These are phyloP conservation scores for Drosophila antonietae DNA, from an alignment of 2,888 invertebrate genomes.

Conservation along the genomic window DNA sequence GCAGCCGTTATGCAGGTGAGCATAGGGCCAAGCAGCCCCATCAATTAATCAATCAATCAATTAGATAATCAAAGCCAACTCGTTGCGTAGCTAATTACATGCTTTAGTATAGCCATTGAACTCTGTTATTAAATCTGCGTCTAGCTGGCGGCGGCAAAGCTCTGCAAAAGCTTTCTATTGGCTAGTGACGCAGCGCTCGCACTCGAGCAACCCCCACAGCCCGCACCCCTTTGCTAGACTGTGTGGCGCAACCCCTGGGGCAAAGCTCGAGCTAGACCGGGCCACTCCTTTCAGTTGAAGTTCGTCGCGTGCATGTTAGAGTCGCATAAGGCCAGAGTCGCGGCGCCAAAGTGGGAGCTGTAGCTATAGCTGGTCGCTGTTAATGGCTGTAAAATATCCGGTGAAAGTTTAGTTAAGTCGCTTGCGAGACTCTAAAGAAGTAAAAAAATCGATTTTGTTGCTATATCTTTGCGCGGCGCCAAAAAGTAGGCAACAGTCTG, in stretches of 20 bases:
- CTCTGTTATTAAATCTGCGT: constrained; percentile 28
- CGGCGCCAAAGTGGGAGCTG: neutral
- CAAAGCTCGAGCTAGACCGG: constrained; percentile 46
- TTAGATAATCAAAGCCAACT: neutral
- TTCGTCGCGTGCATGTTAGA: constrained; percentile 70
- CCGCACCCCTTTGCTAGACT: neutral
- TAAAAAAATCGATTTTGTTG: constrained; percentile 51
- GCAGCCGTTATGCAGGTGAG: constrained; percentile 92
- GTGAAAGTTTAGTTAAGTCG: constrained; percentile 41
- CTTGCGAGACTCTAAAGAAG: constrained; percentile 4
- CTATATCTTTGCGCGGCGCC: constrained; percentile 49
- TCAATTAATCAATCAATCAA: constrained; percentile 1
- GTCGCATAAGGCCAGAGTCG: constrained; percentile 56
- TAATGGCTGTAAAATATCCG: constrained; percentile 53
- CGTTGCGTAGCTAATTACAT: constrained; percentile 4
- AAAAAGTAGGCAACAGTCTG: constrained; percentile 60
- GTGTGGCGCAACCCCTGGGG: constrained; percentile 17
- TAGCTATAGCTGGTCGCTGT: constrained; percentile 18
- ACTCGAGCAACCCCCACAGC: neutral
- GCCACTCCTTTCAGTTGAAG: constrained; percentile 73
- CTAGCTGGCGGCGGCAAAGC: neutral
- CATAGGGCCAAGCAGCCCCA: neutral
- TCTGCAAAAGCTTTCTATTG: constrained; percentile 36
- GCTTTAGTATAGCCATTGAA: constrained; percentile 31
- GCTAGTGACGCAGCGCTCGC: constrained; percentile 12